Base-by-base conservation (phyloP, 2,113 vertebrate species). In the Pelobates fuscus region DNA sequence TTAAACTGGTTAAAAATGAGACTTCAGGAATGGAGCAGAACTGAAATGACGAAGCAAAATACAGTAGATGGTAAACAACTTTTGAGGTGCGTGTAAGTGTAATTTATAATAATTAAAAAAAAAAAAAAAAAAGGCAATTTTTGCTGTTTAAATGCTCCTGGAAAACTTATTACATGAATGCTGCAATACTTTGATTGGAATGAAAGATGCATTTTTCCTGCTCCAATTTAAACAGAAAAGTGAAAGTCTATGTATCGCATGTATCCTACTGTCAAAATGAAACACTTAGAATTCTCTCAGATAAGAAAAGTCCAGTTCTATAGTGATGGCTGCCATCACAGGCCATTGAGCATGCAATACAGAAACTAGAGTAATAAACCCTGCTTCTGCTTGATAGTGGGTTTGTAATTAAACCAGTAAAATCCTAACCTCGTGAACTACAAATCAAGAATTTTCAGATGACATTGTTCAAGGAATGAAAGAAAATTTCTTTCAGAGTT, bases 31-130 rank as follows among this genome's bases (percentile, higher is more conserved):
- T 26, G 52, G 70, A 71, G 69, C 41, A 71, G n/a, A 71, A 43
- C 69, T 62, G 69, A 71, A 71, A 58, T 37, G 37, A 71, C 57
- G 46, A 49, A 58, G 69, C 24, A 24, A 25, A 59, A 59, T 24
- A 59, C 8, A 25, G n/a, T n/a, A n/a, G n/a, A n/a, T n/a, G n/a
- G n/a, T n/a, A n/a, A n/a, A n/a, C n/a, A n/a, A n/a, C n/a, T n/a
- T n/a, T 3, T 74, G 61, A 74, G 66, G 71, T 74, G 61, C 71
- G 64, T 49, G 65, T 74, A 32, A 46, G 71, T 41, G 32, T 66
- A 65, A 27, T 30, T 29, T 65, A 27, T 30, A 58, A 7, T 7
- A 1, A 2, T 3, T 14, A 2, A 66, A 27, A n/a, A 23, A 55
- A 24, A 41, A 24, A 41, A 66, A 67, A n/a, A 64, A 67, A 63